Evolutionary conservation across 2,888 invertebrate species (phyloP).

Genomic region (Drosophila incognita): DNA sequence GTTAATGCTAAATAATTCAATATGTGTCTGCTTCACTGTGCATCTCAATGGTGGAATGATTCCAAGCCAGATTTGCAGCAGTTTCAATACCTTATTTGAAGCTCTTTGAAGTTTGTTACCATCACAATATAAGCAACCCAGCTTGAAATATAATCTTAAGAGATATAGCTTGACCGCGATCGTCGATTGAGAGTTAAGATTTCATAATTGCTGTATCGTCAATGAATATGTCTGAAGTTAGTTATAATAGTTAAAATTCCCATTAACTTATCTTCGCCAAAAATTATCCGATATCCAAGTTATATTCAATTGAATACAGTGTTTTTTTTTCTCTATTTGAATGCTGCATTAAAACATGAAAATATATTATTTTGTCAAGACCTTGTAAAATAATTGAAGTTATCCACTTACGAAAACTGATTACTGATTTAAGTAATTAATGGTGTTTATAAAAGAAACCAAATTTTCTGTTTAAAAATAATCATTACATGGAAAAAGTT

Average conservation of each 20-base stretch:
- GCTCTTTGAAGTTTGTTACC: too few relatives aligned
- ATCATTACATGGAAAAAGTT: conserved; percentile 2
- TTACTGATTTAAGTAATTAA: neutral
- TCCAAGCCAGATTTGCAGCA: too few relatives aligned
- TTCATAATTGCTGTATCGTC: neutral
- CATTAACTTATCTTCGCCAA: neutral
- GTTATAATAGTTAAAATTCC: neutral
- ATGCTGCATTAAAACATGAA: neutral
- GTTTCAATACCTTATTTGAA: too few relatives aligned
- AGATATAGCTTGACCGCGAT: too few relatives aligned
- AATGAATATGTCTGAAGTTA: neutral
- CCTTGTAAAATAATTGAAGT: neutral
- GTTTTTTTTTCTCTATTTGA: rapidly evolving
- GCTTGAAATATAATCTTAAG: too few relatives aligned
- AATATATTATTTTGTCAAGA: neutral
- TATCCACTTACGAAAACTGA: neutral
- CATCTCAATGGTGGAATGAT: too few relatives aligned
- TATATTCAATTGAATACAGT: neutral
- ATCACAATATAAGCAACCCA: too few relatives aligned
- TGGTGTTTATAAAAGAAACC: neutral
- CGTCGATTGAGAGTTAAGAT: too few relatives aligned
- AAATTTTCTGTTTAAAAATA: neutral
- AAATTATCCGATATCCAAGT: neutral
- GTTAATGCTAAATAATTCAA: too few relatives aligned
- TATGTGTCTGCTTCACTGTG: too few relatives aligned